These are phyloP conservation scores for Scolopax mira DNA, from an alignment of 2,113 vertebrate genomes.

Conservation along the genomic window DNA sequence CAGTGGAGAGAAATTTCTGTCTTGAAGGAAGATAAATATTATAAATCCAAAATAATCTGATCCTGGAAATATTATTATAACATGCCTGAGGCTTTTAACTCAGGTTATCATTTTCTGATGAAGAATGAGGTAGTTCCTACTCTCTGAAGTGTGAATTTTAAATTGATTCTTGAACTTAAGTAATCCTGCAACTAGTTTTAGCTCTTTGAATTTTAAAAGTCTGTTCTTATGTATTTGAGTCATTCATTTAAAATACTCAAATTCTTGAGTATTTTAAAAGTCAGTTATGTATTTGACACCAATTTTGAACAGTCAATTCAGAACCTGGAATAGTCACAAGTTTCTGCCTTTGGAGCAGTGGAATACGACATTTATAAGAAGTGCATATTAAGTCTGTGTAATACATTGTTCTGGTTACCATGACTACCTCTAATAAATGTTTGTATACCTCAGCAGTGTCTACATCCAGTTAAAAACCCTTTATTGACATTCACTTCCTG, in stretches of 20 bases:
- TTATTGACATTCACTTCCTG: constrained; percentile 38
- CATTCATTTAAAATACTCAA: too few relatives aligned
- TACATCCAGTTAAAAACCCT: constrained; percentile 39
- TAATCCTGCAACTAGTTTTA: neutral
- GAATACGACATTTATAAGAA: neutral
- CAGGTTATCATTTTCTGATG: neutral
- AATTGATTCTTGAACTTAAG: neutral
- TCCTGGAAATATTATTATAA: constrained; percentile 5
- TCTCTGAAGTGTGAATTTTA: neutral
- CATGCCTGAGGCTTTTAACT: neutral
- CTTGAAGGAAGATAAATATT: neutral
- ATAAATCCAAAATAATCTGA: neutral
- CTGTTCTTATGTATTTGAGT: neutral
- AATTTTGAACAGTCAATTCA: neutral
- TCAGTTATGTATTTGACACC: neutral
- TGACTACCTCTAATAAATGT: constrained; percentile 57
- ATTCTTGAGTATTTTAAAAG: too few relatives aligned
- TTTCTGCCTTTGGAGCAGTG: neutral
- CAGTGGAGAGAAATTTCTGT: neutral
- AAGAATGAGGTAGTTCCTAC: neutral
- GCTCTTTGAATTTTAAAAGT: neutral
- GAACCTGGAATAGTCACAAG: neutral
- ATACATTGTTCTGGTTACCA: constrained; percentile 63
- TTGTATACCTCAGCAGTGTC: constrained; percentile 21
- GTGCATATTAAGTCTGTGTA: constrained; percentile 8